Percentiles rank a stretch among this genome's conserved stretches.
Conservation (phyloP, 1,140 invertebrate species). For the Aphelenchoides fujianensis region DNA sequence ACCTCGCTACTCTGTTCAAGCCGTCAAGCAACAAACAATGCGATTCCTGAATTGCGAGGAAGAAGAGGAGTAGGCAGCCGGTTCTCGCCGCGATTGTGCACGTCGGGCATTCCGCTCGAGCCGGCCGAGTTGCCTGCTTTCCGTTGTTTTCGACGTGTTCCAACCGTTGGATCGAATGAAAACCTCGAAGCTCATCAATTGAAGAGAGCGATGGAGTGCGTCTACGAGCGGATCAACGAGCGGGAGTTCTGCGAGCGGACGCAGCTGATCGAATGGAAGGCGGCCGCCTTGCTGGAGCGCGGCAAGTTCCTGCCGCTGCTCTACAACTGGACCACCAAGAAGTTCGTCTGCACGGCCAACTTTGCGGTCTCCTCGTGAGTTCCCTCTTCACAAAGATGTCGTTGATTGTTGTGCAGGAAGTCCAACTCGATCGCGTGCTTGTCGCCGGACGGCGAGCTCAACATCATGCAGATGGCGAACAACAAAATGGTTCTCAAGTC, state of each 20-base stretch:
- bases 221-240: neutral
- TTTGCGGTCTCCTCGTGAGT: conserved; percentile 18
- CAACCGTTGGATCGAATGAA: neutral
- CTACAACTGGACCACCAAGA: conserved; percentile 16
- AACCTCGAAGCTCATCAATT: too few species aligned
- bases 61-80: neutral
- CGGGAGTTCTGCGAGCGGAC: conserved; percentile 1
- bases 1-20: neutral
- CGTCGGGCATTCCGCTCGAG: neutral
- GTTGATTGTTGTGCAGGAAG: neutral
- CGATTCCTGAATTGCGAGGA: neutral
- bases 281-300: conserved; percentile 6
- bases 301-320: conserved; percentile 19
- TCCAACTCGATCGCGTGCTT: conserved; percentile 3
- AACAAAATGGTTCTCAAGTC: conserved; percentile 9
- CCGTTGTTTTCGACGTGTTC: neutral
- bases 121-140: neutral
- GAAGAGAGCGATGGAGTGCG: conserved; percentile 16
- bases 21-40: neutral
- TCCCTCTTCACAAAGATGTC: neutral
- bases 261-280: conserved; percentile 10
- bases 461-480: neutral
- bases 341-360: conserved; percentile 16
- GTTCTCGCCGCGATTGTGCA: neutral
- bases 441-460: conserved; percentile 41